Evolutionary conservation across 2,113 vertebrate genomes (phyloP).

Genomic region (Brienomyrus brachyistius): DNA sequence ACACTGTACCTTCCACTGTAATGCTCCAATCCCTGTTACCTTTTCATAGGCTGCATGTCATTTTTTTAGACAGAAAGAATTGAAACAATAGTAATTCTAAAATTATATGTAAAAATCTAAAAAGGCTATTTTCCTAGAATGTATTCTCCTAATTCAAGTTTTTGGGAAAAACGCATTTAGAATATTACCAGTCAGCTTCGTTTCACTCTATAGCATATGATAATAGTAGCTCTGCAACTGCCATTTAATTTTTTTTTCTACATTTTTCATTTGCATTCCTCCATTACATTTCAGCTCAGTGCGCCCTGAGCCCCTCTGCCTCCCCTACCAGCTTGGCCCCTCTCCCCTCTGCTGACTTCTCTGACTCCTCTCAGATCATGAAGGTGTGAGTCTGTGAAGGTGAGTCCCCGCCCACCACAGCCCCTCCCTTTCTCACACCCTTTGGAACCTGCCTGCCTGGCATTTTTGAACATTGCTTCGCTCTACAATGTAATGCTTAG

Average conservation of each 20-base stretch:
- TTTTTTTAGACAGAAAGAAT: background rate
- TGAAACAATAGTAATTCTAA: background rate
- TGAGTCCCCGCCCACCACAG: constrained; percentile 59
- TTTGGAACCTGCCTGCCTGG: background rate
- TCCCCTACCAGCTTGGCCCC: constrained; percentile 80
- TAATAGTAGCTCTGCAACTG: background rate
- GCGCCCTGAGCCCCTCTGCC: constrained; percentile 73
- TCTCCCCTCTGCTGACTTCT: constrained; percentile 70
- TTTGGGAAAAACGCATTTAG: constrained; percentile 3
- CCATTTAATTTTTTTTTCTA: constrained; percentile 18
- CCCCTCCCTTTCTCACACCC: background rate
- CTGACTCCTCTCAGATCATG: constrained; percentile 80
- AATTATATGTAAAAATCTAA: background rate
- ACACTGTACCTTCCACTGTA: background rate
- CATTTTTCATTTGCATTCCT: constrained; percentile 27
- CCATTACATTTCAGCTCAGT: constrained; percentile 73
- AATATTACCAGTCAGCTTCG: background rate
- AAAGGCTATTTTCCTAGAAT: background rate
- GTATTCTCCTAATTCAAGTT: background rate
- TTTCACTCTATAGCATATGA: constrained; percentile 9
- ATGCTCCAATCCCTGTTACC: background rate
- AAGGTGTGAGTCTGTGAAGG: constrained; percentile 80
- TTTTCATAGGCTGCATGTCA: background rate
- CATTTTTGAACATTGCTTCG: background rate
- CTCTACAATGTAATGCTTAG: constrained; percentile 10